phyloP scores from a whole-genome alignment of 2,113 vertebrate genomes.

The Dicentrarchus labrax region DNA sequence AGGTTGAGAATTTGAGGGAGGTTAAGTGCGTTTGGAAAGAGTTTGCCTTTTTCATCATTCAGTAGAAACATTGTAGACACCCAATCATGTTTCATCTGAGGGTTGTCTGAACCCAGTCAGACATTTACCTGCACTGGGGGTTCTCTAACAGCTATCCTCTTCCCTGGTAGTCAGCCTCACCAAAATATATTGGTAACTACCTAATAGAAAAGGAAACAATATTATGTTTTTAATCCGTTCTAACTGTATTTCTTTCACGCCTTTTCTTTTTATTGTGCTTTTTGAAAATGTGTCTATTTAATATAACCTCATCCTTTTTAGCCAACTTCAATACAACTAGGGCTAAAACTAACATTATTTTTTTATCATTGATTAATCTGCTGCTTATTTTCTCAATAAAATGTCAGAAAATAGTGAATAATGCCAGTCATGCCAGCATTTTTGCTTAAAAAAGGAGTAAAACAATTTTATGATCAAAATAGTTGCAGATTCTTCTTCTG shows the following conservation, averaged over 20 bases:
- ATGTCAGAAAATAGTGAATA: not conserved
- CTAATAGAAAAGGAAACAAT: not conserved
- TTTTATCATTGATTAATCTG: no score
- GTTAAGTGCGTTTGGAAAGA: not conserved
- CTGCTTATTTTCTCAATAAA: not conserved
- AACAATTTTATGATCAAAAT: no score
- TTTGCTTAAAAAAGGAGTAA: not conserved
- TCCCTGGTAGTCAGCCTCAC: no score
- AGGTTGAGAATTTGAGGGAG: not conserved
- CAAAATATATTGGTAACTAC: not conserved
- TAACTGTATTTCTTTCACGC: not conserved
- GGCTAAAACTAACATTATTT: no score
- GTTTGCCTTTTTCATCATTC: not conserved
- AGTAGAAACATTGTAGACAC: not conserved
- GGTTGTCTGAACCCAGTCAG: not conserved
- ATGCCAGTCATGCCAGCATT: no score
- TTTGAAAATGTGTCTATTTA: not conserved
- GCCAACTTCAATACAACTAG: no score
- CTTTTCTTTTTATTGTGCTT: not conserved
- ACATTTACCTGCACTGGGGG: not conserved
- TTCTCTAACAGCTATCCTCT: not conserved
- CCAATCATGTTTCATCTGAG: not conserved
- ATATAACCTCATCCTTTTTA: no score
- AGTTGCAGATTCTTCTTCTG: not conserved
- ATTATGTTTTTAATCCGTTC: not conserved